Evolutionary conservation across 1,140 invertebrate genomes (phyloP).

Genomic region (Coelopa frigida): DNA sequence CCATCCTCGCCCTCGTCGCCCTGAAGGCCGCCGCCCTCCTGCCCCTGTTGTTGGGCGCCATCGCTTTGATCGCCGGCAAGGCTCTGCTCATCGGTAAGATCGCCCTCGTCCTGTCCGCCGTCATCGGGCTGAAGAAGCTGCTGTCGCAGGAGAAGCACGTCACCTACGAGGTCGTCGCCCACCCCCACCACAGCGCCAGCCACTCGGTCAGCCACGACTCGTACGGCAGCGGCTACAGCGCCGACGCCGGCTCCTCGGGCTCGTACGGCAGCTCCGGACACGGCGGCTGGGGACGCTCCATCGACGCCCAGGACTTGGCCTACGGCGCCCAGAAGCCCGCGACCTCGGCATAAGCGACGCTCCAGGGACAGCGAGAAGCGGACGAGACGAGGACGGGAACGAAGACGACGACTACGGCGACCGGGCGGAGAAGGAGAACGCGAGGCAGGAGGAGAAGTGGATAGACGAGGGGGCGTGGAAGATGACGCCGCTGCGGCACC

Average conservation of each 20-base stretch:
- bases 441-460: no score
- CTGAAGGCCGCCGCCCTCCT: slow-evolving; percentile 70
- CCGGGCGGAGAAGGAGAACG: no score
- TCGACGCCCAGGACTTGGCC: slow-evolving; percentile 65
- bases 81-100: slow-evolving; percentile 76
- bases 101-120: slow-evolving; percentile 69
- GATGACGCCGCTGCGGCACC: no score
- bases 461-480: no score
- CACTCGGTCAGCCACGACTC: slow-evolving; percentile 55
- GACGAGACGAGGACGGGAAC: no score
- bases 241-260: slow-evolving; percentile 49
- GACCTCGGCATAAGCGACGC: no score
- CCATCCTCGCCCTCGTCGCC: slow-evolving; percentile 63
- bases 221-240: slow-evolving; percentile 55
- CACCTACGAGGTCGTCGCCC: slow-evolving; percentile 75
- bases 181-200: slow-evolving; percentile 66
- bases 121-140: slow-evolving; percentile 75
- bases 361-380: no score
- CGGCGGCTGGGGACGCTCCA: slow-evolving; percentile 63
- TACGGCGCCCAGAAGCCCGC: slow-evolving; percentile 67
- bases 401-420: no score
- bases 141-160: slow-evolving; percentile 69
- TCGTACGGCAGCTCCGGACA: slow-evolving; percentile 50
- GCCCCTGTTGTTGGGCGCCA: slow-evolving; percentile 67
- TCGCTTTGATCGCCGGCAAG: slow-evolving; percentile 76